Conservation (phyloP, 1,140 invertebrate genomes). For the Sarcophaga peregrina region DNA sequence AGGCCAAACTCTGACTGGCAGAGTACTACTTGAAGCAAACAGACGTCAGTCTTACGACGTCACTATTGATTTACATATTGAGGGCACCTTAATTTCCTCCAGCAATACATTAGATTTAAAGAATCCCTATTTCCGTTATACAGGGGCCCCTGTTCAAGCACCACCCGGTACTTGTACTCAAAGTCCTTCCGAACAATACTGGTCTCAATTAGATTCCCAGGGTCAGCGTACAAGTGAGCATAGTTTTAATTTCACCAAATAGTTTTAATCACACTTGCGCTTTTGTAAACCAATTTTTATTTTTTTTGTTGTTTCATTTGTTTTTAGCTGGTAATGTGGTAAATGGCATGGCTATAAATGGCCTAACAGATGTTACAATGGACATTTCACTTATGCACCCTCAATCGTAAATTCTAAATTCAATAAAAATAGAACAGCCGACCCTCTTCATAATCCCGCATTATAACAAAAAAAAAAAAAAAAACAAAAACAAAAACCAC, state of each 20-base stretch:
- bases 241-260: constrained; percentile 21
- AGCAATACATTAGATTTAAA: constrained; percentile 96
- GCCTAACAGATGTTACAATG: constrained; percentile 79
- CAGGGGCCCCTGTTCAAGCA: constrained; percentile 85
- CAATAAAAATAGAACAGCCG: not conserved
- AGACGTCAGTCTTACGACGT: constrained; percentile 99
- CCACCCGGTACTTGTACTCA: constrained; percentile 89
- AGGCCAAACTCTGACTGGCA: constrained; percentile 90
- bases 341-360: constrained; percentile 83
- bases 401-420: constrained; percentile 26
- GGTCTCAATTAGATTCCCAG: constrained; percentile 84
- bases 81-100: constrained; percentile 85
- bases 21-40: constrained; percentile 91
- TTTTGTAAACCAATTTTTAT: constrained; percentile 25
- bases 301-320: constrained; percentile 5
- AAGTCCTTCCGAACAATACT: constrained; percentile 92
- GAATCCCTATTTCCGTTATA: constrained; percentile 97
- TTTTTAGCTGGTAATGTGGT: constrained; percentile 78
- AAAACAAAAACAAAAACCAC: constrained; percentile 26
- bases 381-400: constrained; percentile 68
- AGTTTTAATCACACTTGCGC: constrained; percentile 23
- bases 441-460: not conserved
- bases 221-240: constrained; percentile 59
- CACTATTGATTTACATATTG: constrained; percentile 92
- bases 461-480: not conserved